Conservation (phyloP, 2,113 vertebrate genomes). For the Merops nubicus region DNA sequence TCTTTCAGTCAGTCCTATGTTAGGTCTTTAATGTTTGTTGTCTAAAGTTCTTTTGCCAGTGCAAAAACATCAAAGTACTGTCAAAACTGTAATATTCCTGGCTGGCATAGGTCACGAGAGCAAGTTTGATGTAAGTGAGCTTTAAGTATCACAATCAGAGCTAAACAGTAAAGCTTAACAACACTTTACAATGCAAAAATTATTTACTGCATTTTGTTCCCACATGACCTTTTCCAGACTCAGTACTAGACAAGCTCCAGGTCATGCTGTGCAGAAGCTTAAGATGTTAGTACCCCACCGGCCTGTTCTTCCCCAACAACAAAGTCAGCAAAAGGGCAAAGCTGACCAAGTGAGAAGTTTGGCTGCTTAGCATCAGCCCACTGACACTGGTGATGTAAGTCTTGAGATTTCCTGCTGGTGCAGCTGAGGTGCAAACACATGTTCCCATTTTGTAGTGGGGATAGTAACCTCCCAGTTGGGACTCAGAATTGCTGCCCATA, state of each 20-base stretch:
- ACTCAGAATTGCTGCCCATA: background rate
- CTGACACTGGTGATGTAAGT: background rate
- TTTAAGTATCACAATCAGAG: background rate
- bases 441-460: background rate
- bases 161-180: background rate
- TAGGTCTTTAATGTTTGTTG: background rate
- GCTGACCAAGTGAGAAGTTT: background rate
- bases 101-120: background rate
- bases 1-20: background rate
- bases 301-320: background rate
- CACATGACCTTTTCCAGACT: background rate
- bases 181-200: background rate
- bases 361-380: background rate
- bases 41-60: background rate
- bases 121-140: background rate
- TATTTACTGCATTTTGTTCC: background rate
- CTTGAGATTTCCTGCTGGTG: background rate
- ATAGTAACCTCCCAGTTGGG: background rate
- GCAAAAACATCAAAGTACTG: background rate
- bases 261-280: background rate
- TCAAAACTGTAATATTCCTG: background rate
- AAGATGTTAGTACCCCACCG: background rate
- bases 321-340: background rate
- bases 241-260: background rate
- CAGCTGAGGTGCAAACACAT: background rate